Percentiles rank a stretch among this genome's conserved stretches.
phyloP scores from a whole-genome alignment of 2,113 vertebrate species.

The Scartelaos histophorus region DNA sequence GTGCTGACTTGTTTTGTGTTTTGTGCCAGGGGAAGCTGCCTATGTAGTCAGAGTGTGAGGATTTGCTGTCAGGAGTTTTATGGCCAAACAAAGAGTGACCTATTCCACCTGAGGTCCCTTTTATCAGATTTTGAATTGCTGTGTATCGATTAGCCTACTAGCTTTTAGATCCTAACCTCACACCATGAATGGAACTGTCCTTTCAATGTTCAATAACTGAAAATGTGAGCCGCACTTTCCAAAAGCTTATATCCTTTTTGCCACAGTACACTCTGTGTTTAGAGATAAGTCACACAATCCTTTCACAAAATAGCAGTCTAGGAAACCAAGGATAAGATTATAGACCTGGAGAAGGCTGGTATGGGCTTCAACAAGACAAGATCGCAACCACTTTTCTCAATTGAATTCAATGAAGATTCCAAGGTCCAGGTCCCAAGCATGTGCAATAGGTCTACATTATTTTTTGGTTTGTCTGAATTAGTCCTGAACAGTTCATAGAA shows the following conservation, averaged over 20 bases:
- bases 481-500: background rate
- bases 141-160: too few relatives aligned
- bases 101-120: background rate
- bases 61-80: conserved; percentile 22
- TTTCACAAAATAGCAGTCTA: background rate
- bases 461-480: background rate
- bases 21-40: conserved; percentile 50
- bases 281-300: background rate
- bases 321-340: background rate
- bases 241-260: background rate
- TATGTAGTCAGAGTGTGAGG: conserved; percentile 40
- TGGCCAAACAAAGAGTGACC: conserved; percentile 12
- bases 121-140: too few relatives aligned
- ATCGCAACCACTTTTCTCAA: background rate
- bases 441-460: too few relatives aligned
- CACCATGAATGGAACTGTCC: background rate
- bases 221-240: background rate
- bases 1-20: conserved; percentile 57
- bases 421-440: background rate
- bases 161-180: background rate
- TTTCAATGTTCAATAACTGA: background rate
- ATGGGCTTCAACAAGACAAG: background rate
- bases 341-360: background rate
- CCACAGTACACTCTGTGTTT: background rate
- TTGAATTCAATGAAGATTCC: background rate